phyloP scores from a whole-genome alignment of 2,888 invertebrate genomes.

The Elmis aenea region DNA sequence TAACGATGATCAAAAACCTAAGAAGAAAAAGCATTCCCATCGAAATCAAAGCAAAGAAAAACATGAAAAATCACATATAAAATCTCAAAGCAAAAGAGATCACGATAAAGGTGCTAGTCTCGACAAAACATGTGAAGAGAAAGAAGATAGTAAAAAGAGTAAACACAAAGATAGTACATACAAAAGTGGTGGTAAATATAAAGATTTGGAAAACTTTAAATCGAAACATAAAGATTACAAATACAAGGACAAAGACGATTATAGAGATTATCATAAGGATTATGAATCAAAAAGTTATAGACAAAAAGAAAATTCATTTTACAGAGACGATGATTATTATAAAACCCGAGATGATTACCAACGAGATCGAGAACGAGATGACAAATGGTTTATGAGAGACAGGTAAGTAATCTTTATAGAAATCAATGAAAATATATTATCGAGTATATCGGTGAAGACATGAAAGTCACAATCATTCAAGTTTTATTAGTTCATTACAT shows the following conservation, averaged over 20 bases:
- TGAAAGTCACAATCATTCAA: no score
- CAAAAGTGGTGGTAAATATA: conserved; percentile 22
- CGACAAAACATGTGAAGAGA: conserved; percentile 14
- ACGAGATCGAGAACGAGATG: conserved; percentile 39
- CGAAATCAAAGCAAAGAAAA: conserved; percentile 14
- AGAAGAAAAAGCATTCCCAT: conserved; percentile 14
- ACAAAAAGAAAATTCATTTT: conserved; percentile 46
- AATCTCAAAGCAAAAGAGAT: no score
- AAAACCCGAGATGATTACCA: conserved; percentile 22
- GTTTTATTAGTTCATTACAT: no score
- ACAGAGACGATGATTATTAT: conserved; percentile 32
- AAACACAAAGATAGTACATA: conserved; percentile 29
- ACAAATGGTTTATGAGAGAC: conserved; percentile 39
- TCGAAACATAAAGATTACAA: conserved; percentile 26
- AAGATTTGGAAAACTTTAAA: conserved; percentile 8
- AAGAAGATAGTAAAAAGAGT: conserved; percentile 20
- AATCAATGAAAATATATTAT: no score
- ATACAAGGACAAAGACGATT: conserved; percentile 14
- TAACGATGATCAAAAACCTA: conserved; percentile 10
- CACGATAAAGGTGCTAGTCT: conserved; percentile 28
- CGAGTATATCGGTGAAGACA: no score
- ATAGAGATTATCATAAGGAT: conserved; percentile 13
- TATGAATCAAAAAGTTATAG: conserved; percentile 33
- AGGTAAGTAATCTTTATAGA: no score
- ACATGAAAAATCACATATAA: conserved; percentile 6